Percentiles rank a stretch among this genome's conserved stretches.
Conservation (phyloP, 2,797 vertebrate species). For the Sebastes elongatus region DNA sequence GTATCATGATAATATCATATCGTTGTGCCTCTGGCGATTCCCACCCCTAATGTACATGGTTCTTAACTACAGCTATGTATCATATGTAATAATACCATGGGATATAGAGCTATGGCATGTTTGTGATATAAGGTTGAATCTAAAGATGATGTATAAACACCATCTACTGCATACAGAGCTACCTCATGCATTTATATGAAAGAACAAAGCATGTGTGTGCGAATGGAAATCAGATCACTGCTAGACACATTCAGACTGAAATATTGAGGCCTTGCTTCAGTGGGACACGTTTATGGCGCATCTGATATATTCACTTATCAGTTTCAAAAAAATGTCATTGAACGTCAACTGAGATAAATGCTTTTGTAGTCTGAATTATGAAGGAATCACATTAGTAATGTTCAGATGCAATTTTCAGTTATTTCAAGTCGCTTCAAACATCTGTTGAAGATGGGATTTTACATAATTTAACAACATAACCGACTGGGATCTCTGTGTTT, state of each 20-base stretch:
- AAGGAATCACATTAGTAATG: slow-evolving; percentile 66
- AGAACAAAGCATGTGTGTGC: not conserved
- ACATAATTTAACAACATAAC: slow-evolving; percentile 72
- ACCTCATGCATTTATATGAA: slow-evolving; percentile 46
- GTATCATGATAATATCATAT: not conserved
- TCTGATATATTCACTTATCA: slow-evolving; percentile 60
- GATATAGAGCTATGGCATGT: not conserved
- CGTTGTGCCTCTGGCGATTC: not conserved
- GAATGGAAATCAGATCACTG: slow-evolving; percentile 51
- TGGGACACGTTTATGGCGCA: slow-evolving; percentile 53
- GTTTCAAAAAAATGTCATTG: slow-evolving; percentile 59
- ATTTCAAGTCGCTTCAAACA: slow-evolving; percentile 74
- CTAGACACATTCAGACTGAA: slow-evolving; percentile 50
- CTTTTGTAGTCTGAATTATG: slow-evolving; percentile 71
- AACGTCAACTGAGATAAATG: slow-evolving; percentile 67
- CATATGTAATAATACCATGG: not conserved
- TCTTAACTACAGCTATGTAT: not conserved
- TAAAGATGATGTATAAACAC: slow-evolving; percentile 34
- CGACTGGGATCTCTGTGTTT: slow-evolving; percentile 42
- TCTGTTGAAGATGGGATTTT: slow-evolving; percentile 68
- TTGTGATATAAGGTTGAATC: not conserved
- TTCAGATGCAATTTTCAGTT: slow-evolving; percentile 69
- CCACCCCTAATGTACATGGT: not conserved
- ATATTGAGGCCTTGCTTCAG: slow-evolving; percentile 64
- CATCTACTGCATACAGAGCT: slow-evolving; percentile 7